These are phyloP conservation scores for Scaptomyza reducta DNA, from an alignment of 2,888 invertebrate species.

Conservation along the genomic window DNA sequence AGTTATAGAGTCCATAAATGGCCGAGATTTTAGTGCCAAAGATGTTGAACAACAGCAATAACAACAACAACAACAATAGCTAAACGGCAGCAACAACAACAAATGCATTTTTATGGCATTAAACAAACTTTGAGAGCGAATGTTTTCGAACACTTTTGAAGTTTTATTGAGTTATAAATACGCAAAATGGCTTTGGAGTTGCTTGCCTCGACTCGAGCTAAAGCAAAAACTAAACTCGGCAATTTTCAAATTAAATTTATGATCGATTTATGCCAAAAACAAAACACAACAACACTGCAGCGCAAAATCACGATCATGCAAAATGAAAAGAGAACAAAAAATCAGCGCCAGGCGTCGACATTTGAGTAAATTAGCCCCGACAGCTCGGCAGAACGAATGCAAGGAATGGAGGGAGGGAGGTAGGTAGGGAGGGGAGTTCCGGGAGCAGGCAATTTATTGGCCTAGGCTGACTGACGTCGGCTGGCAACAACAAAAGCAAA, in stretches of 20 bases:
- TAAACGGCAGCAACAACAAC: slow-evolving; percentile 41
- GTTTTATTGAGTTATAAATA: slow-evolving; percentile 79
- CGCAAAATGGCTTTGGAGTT: slow-evolving; percentile 69
- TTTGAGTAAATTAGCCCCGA: slow-evolving; percentile 68
- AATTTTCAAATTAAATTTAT: slow-evolving; percentile 76
- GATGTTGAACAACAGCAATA: slow-evolving; percentile 44
- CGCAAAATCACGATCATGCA: slow-evolving; percentile 13
- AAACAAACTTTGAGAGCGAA: slow-evolving; percentile 76
- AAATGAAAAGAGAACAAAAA: slow-evolving; percentile 36
- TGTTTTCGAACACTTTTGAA: slow-evolving; percentile 78
- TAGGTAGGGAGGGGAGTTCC: not conserved
- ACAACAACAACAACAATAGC: slow-evolving; percentile 38
- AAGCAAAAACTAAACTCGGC: slow-evolving; percentile 38
- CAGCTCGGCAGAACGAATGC: not conserved
- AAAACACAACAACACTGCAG: slow-evolving; percentile 20
- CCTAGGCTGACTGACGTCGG: slow-evolving; percentile 56
- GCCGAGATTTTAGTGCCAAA: slow-evolving; percentile 63
- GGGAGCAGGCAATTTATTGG: slow-evolving; percentile 58
- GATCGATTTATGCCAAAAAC: slow-evolving; percentile 73
- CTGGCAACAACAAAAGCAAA: slow-evolving; percentile 37
- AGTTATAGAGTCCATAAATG: slow-evolving; percentile 60
- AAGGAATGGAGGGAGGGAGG: too few species aligned
- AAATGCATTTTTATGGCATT: slow-evolving; percentile 72
- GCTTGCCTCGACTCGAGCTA: slow-evolving; percentile 21
- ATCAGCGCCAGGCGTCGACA: slow-evolving; percentile 74